Evolutionary conservation across 2,888 invertebrate species (phyloP), one percentile per base, ranked within the genome.

Genomic region (Xanthostigma xanthostigma): DNA sequence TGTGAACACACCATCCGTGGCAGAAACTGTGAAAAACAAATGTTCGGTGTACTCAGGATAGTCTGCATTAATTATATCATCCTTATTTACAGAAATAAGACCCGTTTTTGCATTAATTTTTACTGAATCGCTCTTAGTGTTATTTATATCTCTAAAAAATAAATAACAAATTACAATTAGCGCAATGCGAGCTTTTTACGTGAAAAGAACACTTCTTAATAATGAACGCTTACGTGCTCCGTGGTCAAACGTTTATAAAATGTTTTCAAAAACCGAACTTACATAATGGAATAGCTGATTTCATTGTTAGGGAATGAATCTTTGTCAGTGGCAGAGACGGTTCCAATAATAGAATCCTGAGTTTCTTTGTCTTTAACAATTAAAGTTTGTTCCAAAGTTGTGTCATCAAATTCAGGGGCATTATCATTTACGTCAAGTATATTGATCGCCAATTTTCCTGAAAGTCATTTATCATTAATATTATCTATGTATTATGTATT

Each of bases 341-440:
- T 68, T n/a, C 78, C 79, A 49, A 80, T 73, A 36, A 74, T 62
- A 2, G 69, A 67, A 10, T 64, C 68, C 8, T 55, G 53, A 12
- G 58, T 61, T 0, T 76, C 69, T 57, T 69, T 66, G 64, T 82
- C 81, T 1, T 70, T 63, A 3, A 80, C 76, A 45, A 57, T 58
- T 49, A 69, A 61, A n/a, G 55, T 51, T 4, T 70, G 69, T 2
- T 55, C 56, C 42, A 74, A 58, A 2, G 72, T 68, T 1, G 69
- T 69, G 1, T 58, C 53, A 1, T 62, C 62, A 69, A 81, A 80
- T 44, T 66, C 53, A 3, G 83, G 83, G 2, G 64, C 50, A 60
- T 79, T 78, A 62, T 83, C 81, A 58, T 81, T 81, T 58, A 76
- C 66, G 59, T 82, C 79, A 11, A 68, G 62, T 51, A 83, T 75